Evolutionary conservation across 2,113 vertebrate genomes (phyloP).

Genomic region (Oreochromis tanganicae): DNA sequence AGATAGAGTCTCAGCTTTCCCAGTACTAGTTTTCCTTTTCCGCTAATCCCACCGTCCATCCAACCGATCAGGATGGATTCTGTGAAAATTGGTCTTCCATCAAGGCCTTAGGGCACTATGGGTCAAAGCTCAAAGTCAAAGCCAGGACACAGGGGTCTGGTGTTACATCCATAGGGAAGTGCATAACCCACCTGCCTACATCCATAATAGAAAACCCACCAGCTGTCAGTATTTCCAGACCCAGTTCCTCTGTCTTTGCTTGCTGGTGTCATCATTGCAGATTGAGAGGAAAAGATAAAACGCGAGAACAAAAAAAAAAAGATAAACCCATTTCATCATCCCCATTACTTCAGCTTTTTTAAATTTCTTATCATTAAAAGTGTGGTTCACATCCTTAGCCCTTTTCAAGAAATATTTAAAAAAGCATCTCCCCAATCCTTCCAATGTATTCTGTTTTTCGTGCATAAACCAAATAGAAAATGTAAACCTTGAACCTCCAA

Average conservation of each 20-base stretch:
- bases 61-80: not conserved
- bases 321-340: not conserved
- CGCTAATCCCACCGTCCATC: not conserved
- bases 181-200: constrained; percentile 37
- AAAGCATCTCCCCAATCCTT: not conserved
- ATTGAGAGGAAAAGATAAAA: not conserved
- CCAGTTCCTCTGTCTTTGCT: not conserved
- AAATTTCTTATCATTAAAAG: not conserved
- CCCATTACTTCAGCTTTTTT: not conserved
- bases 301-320: not conserved
- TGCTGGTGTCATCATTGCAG: not conserved
- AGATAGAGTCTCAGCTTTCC: not conserved
- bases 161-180: constrained; percentile 1
- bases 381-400: not conserved
- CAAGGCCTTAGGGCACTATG: not conserved
- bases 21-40: not conserved
- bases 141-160: constrained; percentile 7
- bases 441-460: not conserved
- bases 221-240: constrained; percentile 8
- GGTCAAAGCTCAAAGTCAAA: constrained; percentile 49
- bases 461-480: not conserved
- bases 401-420: not conserved
- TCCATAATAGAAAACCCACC: constrained; percentile 57
- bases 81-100: not conserved
- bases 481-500: not conserved